Conservation (phyloP, 2,797 vertebrate species). For the Silurus lanzhouensis region DNA sequence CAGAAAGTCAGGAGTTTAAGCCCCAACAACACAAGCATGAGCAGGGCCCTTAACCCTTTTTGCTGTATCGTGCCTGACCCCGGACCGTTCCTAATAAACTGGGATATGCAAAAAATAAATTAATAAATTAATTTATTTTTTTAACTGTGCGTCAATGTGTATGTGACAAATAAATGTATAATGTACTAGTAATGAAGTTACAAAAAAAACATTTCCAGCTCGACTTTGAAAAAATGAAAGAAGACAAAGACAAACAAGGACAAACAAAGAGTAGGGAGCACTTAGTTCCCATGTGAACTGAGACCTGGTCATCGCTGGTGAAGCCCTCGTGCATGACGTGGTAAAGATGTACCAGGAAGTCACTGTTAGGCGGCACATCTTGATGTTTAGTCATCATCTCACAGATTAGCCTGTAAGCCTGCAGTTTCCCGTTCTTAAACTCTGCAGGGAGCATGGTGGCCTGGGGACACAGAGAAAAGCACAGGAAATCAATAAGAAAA, state of each 20-base stretch:
- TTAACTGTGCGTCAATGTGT: no score
- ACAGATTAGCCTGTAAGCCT: constrained; percentile 92
- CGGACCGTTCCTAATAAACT: no score
- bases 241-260: neutral
- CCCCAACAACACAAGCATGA: no score
- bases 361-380: constrained; percentile 90
- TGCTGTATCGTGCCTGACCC: no score
- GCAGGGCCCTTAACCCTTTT: no score
- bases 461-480: constrained; percentile 64
- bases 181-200: neutral
- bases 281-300: neutral
- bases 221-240: neutral
- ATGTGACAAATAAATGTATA: neutral
- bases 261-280: neutral
- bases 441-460: constrained; percentile 87
- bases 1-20: no score
- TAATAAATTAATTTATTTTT: no score
- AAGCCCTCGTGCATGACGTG: constrained; percentile 91
- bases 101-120: no score
- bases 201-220: neutral
- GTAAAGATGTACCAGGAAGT: constrained; percentile 95
- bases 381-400: constrained; percentile 98
- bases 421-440: constrained; percentile 93
- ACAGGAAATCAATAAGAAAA: constrained; percentile 10
- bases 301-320: constrained; percentile 91